Conservation (phyloP, 2,888 invertebrate species). For the Chironomus tentans region DNA sequence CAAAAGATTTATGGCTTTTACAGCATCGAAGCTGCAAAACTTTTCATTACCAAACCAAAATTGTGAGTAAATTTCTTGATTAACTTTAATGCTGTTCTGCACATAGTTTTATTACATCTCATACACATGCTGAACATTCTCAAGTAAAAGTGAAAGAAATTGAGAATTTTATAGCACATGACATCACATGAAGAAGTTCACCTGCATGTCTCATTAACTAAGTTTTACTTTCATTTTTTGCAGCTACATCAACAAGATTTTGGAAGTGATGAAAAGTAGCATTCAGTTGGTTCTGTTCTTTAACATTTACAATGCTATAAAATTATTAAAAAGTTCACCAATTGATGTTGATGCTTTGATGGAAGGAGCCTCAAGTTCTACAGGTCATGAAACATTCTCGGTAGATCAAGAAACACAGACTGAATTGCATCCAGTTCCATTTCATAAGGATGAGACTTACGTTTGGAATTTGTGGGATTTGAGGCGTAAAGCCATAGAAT, state of each 20-base stretch:
- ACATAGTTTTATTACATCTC: background rate
- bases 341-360: background rate
- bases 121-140: background rate
- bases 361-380: conserved; percentile 20
- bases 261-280: background rate
- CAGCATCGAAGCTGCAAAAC: conserved; percentile 6
- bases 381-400: conserved; percentile 47
- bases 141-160: no score
- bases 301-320: conserved; percentile 7
- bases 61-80: background rate
- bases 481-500: conserved; percentile 63
- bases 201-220: background rate
- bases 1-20: conserved; percentile 13
- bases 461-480: conserved; percentile 77
- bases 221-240: background rate
- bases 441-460: conserved; percentile 57
- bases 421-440: conserved; percentile 55
- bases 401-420: conserved; percentile 61
- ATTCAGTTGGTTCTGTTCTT: conserved; percentile 22
- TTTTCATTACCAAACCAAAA: conserved; percentile 8
- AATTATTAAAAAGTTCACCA: background rate
- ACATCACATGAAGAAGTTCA: background rate
- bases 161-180: background rate
- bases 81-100: background rate
- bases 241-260: conserved; percentile 11